Base-by-base conservation (phyloP, 2,888 invertebrate species). In the Microctonus hyperodae region DNA sequence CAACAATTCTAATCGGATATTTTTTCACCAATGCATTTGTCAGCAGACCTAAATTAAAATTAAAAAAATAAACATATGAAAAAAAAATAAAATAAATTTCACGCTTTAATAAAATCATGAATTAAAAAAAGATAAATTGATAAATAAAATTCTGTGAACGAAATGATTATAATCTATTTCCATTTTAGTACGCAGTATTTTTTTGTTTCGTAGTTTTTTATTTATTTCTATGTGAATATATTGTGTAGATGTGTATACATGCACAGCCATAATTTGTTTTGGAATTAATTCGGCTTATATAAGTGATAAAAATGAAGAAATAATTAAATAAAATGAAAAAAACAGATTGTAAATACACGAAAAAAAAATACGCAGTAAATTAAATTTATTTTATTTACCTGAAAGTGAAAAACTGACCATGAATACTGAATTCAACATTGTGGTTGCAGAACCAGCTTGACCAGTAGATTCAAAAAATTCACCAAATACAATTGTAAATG, bases 401-500 rank as follows among this genome's bases (percentile, higher is more conserved):
- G 90, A 86, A 69, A 89, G 86, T 7, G 89, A 90, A 23, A 88
- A 85, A 20, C 88, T 88, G 65, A 89, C 87, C 79, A 89, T 90
- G 72, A 91, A 91, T 1, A 91, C 87, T 23, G 91, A 90, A 75
- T 90, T 92, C 4, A 91, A 88, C 23, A 92, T 81, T 0, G 93
- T 90, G 11, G 90, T 86, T 0, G 90, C 91, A 67, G 90, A 90
- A 0, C 92, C 91, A 74, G 89, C 90, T 57, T 89, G 90, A 28
- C 90, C 91, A 20, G 88, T 84, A 31, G 86, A 86, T 66, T 88
- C 85, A 64, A 93, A 86, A 77, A 92, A 92, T 63, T 90, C 88
- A 28, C 91, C 90, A 76, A 90, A 93, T 55, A 92, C 81, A 59
- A 92, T 86, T 0, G 90, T 90, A 73, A 92, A 92, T 0, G 90